Base-by-base conservation (phyloP, 1,140 invertebrate genomes). In the Papilio polytes region DNA sequence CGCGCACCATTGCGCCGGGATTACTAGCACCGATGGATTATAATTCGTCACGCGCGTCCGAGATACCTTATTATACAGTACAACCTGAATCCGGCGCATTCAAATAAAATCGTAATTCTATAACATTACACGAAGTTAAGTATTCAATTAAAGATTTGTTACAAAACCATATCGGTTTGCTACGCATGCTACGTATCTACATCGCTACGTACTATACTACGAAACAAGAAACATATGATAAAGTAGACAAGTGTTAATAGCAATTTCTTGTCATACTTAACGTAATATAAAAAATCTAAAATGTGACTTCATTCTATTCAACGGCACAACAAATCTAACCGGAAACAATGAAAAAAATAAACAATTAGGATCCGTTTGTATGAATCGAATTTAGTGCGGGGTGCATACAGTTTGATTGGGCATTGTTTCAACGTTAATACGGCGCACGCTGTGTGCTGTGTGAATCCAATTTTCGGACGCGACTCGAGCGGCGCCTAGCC, bases 401-500 rank as follows among this genome's bases (percentile, higher is more conserved):
- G 83, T 82, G 85, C 88, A 86, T 86, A 87, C 81, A 81, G 86
- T 89, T 89, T 94, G 89, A 94, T 94, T 94, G 91, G 88, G 84
- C 86, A 92, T 93, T 94, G 92, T 94, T 92, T 92, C 87, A 81
- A 46, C 86, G 84, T 87, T 90, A 92, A 91, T 90, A 89, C 87
- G 74, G 53, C 74, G 87, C 84, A 85, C 88, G 87, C 76, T 86
- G 83, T 89, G 85, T 90, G 87, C 88, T 85, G 87, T 88, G 83
- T 85, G 89, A 93, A 92, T 92, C 88, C 92, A 94, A 94, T 94
- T 92, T 94, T 90, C 82, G 89, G 85, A 83, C 85, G 85, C 86
- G 84, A 86, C 83, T 83, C 83, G 87, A 87, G 83, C 85, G 82
- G 83, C 80, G 83, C 82, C 84, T 86, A 85, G 86, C 86, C 85